Percentiles rank a stretch among this genome's conserved stretches.
Evolutionary conservation across 2,888 invertebrate species (phyloP).

Genomic region (Acheta domesticus): DNA sequence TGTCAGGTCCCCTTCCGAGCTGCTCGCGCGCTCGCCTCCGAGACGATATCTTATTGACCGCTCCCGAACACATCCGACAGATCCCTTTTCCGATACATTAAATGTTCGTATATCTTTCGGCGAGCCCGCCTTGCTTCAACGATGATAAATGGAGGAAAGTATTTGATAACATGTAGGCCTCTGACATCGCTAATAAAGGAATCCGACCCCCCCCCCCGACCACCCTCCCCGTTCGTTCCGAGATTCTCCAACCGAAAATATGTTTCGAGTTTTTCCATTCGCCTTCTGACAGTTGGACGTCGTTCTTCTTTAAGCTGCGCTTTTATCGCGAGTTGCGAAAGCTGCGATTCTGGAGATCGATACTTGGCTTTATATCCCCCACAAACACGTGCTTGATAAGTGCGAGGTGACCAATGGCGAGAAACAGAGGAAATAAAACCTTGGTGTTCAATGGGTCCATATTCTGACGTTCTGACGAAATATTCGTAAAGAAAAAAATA

Average conservation of each 20-base stretch:
- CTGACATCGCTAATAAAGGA: neutral
- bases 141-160: conserved; percentile 3
- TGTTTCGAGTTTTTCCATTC: neutral
- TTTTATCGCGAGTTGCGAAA: no score
- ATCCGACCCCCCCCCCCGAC: neutral
- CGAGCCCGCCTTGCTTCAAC: neutral
- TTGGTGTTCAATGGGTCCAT: no score
- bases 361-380: no score
- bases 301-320: no score
- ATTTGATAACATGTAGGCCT: neutral
- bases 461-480: no score
- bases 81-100: conserved; percentile 18
- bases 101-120: neutral
- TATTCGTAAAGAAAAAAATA: no score
- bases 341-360: no score
- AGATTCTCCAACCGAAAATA: neutral
- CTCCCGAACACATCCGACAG: neutral
- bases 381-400: no score
- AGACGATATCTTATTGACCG: neutral
- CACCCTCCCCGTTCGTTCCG: neutral
- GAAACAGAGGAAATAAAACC: no score
- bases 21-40: neutral
- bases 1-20: neutral
- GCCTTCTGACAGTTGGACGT: no score
- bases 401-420: no score